Conservation (phyloP, 2,113 vertebrate species). For the Prionailurus bengalensis region DNA sequence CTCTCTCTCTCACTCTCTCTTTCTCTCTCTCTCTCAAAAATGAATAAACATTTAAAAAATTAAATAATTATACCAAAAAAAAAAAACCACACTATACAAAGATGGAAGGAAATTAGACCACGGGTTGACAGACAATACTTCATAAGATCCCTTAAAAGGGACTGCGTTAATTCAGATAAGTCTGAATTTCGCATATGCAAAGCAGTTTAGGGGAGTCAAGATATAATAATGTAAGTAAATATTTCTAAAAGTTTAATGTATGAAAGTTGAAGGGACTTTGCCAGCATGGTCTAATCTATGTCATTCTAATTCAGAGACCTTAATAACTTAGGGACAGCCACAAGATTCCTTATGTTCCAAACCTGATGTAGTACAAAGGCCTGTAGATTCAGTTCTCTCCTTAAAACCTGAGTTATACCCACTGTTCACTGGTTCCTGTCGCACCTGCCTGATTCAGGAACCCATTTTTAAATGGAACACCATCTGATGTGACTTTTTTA, state of each 20-base stretch:
- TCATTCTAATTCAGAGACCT: not conserved
- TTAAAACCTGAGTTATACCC: not conserved
- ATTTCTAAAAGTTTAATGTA: not conserved
- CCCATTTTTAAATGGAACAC: slow-evolving; percentile 60
- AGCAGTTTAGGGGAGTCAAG: not conserved
- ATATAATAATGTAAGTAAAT: slow-evolving; percentile 19
- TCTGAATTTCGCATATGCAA: not conserved
- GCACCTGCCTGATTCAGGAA: not conserved
- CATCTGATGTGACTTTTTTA: slow-evolving; percentile 34
- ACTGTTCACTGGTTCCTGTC: not conserved
- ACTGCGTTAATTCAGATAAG: not conserved
- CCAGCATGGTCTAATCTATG: not conserved
- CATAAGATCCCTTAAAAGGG: not conserved
- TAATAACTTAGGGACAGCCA: not conserved
- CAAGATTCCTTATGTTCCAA: accelerated
- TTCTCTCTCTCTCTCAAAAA: too few species aligned
- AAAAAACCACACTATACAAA: too few species aligned
- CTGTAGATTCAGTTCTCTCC: not conserved
- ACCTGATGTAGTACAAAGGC: not conserved
- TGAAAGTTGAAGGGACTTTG: not conserved
- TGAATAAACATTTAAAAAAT: not conserved
- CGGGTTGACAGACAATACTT: not conserved
- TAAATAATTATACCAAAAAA: not conserved
- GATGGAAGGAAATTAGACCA: not conserved
- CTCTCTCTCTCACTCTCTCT: too few species aligned